Evolutionary conservation across 2,113 vertebrate species (phyloP), one percentile per base, ranked within the genome.

Genomic region (Semicossyphus pulcher): DNA sequence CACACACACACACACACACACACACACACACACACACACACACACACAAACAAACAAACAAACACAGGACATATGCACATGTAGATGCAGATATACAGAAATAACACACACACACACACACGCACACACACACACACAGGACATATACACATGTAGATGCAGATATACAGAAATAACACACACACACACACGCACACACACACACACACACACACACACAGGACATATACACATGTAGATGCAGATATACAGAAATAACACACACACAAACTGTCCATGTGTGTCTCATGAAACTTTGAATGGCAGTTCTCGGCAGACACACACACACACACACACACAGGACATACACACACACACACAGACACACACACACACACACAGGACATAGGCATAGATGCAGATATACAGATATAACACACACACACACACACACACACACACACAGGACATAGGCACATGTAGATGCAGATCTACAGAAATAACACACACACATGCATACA

Each of bases 101-200:
- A 80, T 54, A 67, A 76, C 58, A 68, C 78, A 71, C 32, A 65
- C 59, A 63, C 47, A 71, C 53, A 80, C 65, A 31, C 48, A 57
- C 36, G 10, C 67, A 65, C 14, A 31, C 42, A 23, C 37, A 80
- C 65, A 31, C 48, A 57, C n/a, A n/a, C n/a, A n/a, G n/a, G n/a
- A n/a, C n/a, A n/a, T n/a, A n/a, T n/a, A n/a, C n/a, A n/a, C n/a
- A n/a, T n/a, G n/a, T n/a, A n/a, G n/a, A n/a, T n/a, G n/a, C n/a
- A n/a, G n/a, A n/a, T n/a, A n/a, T n/a, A n/a, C n/a, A n/a, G n/a
- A n/a, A n/a, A n/a, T n/a, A n/a, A n/a, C n/a, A n/a, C n/a, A n/a
- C n/a, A n/a, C n/a, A n/a, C n/a, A n/a, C n/a, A n/a, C n/a, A n/a
- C n/a, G n/a, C n/a, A n/a, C n/a, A n/a, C n/a, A n/a, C n/a, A n/a